phyloP scores from a whole-genome alignment of 2,113 vertebrate genomes.

The Microcebus tavaratra region DNA sequence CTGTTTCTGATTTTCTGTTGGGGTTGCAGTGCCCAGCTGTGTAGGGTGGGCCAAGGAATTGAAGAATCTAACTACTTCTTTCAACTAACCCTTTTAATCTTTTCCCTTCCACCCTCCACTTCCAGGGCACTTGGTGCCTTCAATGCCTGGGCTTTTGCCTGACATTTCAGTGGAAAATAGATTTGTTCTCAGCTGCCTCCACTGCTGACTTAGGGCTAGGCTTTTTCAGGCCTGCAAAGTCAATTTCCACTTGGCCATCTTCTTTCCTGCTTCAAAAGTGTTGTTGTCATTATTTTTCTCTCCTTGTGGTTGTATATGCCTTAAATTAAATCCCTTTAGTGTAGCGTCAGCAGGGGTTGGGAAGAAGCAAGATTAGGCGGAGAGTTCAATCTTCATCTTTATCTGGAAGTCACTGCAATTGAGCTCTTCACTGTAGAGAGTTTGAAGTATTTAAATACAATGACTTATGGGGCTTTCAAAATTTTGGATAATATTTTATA shows the following conservation, averaged over 20 bases:
- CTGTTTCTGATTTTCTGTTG: neutral
- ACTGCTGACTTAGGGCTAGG: neutral
- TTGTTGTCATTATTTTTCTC: neutral
- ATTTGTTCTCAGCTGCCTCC: neutral
- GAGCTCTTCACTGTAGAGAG: neutral
- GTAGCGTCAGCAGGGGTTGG: neutral
- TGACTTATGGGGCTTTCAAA: neutral
- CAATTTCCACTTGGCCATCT: neutral
- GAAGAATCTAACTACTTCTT: neutral
- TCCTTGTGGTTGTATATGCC: neutral
- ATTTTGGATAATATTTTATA: neutral
- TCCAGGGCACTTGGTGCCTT: neutral
- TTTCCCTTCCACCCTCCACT: neutral
- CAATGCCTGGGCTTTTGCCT: neutral
- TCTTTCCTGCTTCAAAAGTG: neutral
- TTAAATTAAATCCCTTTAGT: neutral
- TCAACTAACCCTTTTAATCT: neutral
- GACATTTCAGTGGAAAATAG: neutral
- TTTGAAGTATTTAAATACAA: slow-evolving; percentile 15
- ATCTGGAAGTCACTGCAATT: neutral
- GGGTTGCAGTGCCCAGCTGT: neutral
- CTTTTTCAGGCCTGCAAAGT: neutral
- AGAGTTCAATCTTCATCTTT: neutral
- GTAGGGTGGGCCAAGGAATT: neutral
- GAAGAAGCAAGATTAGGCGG: neutral